phyloP scores from a whole-genome alignment of 2,113 vertebrate genomes.

The Prochilodus magdalenae region DNA sequence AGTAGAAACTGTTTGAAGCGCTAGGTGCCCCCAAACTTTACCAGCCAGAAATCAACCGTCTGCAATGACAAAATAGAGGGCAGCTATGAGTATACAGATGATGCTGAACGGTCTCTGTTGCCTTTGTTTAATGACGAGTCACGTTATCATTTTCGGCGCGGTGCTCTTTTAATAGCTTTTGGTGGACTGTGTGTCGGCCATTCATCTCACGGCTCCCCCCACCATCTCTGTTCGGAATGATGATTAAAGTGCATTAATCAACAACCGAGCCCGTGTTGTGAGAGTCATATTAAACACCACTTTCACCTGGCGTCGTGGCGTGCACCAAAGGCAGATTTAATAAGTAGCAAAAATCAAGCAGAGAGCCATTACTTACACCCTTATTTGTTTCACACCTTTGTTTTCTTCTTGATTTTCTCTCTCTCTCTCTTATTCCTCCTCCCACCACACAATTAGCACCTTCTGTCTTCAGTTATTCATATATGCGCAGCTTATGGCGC shows the following conservation, averaged over 20 bases:
- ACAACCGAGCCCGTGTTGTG: not conserved
- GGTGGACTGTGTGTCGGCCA: not conserved
- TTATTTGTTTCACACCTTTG: not conserved
- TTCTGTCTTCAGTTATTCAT: not conserved
- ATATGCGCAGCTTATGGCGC: not conserved
- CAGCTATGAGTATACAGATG: not conserved
- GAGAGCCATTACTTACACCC: not conserved
- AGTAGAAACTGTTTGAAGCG: no score
- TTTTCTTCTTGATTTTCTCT: not conserved
- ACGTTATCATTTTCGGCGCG: not conserved
- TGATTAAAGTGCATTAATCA: conserved; percentile 12
- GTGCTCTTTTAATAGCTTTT: not conserved
- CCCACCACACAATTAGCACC: no score
- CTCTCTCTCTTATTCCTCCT: not conserved
- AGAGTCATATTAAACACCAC: conserved; percentile 5
- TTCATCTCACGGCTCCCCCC: not conserved
- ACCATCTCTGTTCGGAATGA: not conserved
- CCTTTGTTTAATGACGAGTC: not conserved
- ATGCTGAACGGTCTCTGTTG: not conserved
- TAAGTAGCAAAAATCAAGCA: conserved; percentile 2
- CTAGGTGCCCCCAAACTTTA: no score
- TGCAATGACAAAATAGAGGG: not conserved
- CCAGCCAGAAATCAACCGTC: no score
- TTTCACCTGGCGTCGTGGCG: not conserved
- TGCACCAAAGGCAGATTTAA: not conserved